Percentiles rank a stretch among this genome's conserved stretches.
These are phyloP conservation scores for Drepana falcataria DNA, from an alignment of 2,888 invertebrate species.

Conservation along the genomic window DNA sequence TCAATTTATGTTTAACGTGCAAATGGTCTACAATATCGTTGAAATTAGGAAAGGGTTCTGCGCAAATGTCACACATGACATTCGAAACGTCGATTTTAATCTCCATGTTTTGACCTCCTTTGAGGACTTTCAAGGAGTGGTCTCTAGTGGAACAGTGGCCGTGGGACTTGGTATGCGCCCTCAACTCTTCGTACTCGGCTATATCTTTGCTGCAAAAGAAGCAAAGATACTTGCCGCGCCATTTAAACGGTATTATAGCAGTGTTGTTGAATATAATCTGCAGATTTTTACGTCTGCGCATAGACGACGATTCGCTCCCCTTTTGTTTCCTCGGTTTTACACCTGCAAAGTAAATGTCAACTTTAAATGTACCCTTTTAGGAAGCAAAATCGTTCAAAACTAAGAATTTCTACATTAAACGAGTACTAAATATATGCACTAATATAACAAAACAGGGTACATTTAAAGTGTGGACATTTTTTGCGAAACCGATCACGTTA, in stretches of 20 bases:
- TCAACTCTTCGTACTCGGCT: conserved; percentile 47
- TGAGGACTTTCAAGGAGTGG: conserved; percentile 61
- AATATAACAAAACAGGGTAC: conserved; percentile 38
- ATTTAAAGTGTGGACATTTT: conserved; percentile 41
- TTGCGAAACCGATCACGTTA: too few species aligned
- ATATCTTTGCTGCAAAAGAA: conserved; percentile 68
- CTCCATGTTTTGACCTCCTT: conserved; percentile 69
- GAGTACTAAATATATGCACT: conserved; percentile 10
- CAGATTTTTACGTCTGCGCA: conserved; percentile 63
- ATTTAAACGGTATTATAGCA: conserved; percentile 66
- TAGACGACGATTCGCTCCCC: conserved; percentile 58
- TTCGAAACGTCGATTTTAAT: conserved; percentile 66
- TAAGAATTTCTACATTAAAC: conserved; percentile 18
- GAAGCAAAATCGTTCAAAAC: conserved; percentile 7
- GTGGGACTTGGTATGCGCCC: conserved; percentile 59
- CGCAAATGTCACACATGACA: conserved; percentile 56
- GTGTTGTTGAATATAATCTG: conserved; percentile 69
- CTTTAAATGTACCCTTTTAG: conserved; percentile 69
- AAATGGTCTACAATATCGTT: conserved; percentile 53
- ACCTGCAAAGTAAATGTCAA: conserved; percentile 63
- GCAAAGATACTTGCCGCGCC: conserved; percentile 70
- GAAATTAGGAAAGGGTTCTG: conserved; percentile 34
- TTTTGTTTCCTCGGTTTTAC: conserved; percentile 55
- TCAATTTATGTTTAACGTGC: conserved; percentile 45
- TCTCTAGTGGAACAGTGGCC: conserved; percentile 58